Evolutionary conservation across 2,113 vertebrate species (phyloP).

Genomic region (Elaphurus davidianus): DNA sequence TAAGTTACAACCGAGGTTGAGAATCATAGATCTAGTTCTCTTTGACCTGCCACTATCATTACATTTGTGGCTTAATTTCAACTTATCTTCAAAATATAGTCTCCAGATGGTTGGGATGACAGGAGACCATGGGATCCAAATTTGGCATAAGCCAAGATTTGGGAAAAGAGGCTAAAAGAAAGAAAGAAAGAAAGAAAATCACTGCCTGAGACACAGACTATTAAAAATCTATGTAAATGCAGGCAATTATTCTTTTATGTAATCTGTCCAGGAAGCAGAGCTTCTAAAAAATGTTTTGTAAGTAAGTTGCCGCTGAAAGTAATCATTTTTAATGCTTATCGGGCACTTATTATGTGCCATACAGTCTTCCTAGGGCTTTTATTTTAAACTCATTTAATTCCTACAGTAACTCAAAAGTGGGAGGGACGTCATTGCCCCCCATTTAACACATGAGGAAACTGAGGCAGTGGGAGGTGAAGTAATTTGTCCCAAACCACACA

Average conservation of each 20-base stretch:
- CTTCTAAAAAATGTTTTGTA: background rate
- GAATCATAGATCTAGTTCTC: background rate
- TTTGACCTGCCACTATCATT: background rate
- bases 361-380: background rate
- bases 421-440: background rate
- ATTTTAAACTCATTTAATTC: constrained; percentile 36
- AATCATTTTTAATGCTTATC: background rate
- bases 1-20: background rate
- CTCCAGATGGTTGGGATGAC: background rate
- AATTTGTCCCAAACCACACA: background rate
- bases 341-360: background rate
- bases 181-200: background rate
- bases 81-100: background rate
- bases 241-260: constrained; percentile 1
- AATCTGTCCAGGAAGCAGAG: background rate
- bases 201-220: background rate
- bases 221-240: constrained; percentile 4
- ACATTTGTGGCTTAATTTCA: background rate
- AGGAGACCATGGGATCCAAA: background rate
- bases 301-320: background rate
- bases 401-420: background rate
- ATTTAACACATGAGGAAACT: constrained; percentile 32
- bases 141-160: background rate
- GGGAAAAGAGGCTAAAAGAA: background rate
- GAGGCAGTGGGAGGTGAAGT: background rate